Conservation (phyloP, 1,140 invertebrate species). For the Parapsyche elsis region DNA sequence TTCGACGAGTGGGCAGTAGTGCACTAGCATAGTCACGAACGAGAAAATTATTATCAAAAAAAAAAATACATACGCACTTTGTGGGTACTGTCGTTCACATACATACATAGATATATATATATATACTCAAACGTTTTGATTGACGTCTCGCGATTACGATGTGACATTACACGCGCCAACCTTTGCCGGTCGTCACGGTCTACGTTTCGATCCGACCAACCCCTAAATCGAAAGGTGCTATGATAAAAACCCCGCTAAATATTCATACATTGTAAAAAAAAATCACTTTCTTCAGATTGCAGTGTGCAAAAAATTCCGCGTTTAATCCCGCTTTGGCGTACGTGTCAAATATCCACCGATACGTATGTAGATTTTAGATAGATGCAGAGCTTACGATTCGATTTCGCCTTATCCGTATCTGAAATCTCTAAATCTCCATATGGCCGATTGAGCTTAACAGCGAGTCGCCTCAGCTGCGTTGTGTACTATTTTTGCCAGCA, state of each 20-base stretch:
- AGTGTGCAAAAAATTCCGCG: too few relatives aligned
- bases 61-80: not conserved
- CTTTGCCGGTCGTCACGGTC: constrained; percentile 34
- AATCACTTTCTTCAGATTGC: too few relatives aligned
- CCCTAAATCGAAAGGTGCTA: not conserved
- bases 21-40: too few relatives aligned
- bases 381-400: not conserved
- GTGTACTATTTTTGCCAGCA: not conserved
- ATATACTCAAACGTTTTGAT: constrained; percentile 20
- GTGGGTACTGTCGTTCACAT: not conserved
- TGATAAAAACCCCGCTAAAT: not conserved
- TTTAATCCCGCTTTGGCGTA: not conserved
- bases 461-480: not conserved
- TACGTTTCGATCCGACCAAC: constrained; percentile 19
- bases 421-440: constrained; percentile 30
- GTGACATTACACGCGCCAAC: constrained; percentile 47
- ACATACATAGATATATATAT: not conserved
- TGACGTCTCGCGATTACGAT: constrained; percentile 45
- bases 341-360: not conserved
- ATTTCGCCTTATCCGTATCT: constrained; percentile 12
- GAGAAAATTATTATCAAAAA: not conserved
- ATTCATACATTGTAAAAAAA: too few relatives aligned
- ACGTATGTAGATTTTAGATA: not conserved
- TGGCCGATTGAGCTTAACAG: constrained; percentile 10
- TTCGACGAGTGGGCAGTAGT: too few relatives aligned